Evolutionary conservation across 2,888 invertebrate genomes (phyloP), one percentile per base, ranked within the genome.

Genomic region (Aplocera efformata): DNA sequence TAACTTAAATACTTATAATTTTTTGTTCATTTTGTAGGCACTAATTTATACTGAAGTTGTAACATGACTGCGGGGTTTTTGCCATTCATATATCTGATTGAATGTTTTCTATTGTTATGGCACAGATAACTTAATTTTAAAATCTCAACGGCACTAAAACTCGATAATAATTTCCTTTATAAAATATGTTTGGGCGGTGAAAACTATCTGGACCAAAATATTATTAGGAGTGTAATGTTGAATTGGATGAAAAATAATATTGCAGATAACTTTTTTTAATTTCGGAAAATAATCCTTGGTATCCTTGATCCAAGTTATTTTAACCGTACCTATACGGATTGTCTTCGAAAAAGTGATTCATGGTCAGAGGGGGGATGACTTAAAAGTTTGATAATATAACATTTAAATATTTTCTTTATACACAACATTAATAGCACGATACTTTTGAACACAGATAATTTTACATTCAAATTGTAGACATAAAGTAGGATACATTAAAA

Each of bases 391-490:
- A 54, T 53, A 47, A 37, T 33, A 50, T 44, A 58, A 56, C 46
- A 55, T 60, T 58, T 59, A 57, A 60, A 71, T 65, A 63, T 63
- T 66, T 53, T 58, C 53, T 72, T 69, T 67, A 67, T 67, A 72
- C 61, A 67, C 68, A 80, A 81, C 76, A 78, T 76, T 74, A 64
- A 74, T 77, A 81, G 71, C 69, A 76, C 71, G 63, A 62, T 65
- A 58, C 60, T 60, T 67, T 72, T 84, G 84, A 84, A 84, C 84
- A 84, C 83, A 80, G 76, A 79, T 74, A 67, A 61, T 62, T 71
- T 75, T 75, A 80, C 76, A 82, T 78, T 73, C 50, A 79, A 70
- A 65, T 78, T 77, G 73, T 80, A 82, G 73, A 82, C 69, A 79
- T 80, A 79, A 6, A 37, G n/a, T 71, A 17, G 13, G 13, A 60